Evolutionary conservation across 2,888 invertebrate genomes (phyloP), one percentile per base, ranked within the genome.

Genomic region (Coleophora deauratella): DNA sequence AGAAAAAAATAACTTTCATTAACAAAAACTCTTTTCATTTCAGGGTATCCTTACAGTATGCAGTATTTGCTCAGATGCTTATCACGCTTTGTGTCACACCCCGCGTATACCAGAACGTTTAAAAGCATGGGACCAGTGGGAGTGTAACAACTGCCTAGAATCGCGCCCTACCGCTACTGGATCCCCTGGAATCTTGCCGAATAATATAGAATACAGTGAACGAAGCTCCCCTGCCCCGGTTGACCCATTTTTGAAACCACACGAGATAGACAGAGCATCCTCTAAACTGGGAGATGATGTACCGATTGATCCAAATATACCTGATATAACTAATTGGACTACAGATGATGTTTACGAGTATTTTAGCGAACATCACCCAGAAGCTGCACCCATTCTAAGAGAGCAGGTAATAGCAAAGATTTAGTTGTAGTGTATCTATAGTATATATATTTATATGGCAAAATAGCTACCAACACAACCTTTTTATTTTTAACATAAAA

Each of bases 321-420:
- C 95, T 1, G 93, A 95, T 68, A 93, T 93, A 12, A 87, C 90
- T 0, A 88, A 90, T 57, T 98, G 97, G 97, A 89, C 91, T 0
- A 89, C 91, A 13, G 91, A 92, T 46, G 92, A 97, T 68, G 96
- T 97, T 1, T 92, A 91, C 63, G 88, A 90, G 38, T 97, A 93
- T 73, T 93, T 97, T 60, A 80, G 86, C 1, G 89, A 91, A 50
- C 89, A 92, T 62, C 95, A 96, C 51, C 91, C 92, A 0, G 90
- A 91, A 41, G 93, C 94, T 63, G 95, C 97, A 0, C 88, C 90
- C 42, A 89, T 93, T 28, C 94, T 98, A 54, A 89, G 89, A 62
- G 91, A 94, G 51, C 95, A 97, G 87, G 96, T 93, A 71, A 62
- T 57, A 41, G n/a, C n/a, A n/a, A n/a, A n/a, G n/a, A n/a, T n/a